phyloP scores from a whole-genome alignment of 2,113 vertebrate species.

The Typhlomys cinereus region DNA sequence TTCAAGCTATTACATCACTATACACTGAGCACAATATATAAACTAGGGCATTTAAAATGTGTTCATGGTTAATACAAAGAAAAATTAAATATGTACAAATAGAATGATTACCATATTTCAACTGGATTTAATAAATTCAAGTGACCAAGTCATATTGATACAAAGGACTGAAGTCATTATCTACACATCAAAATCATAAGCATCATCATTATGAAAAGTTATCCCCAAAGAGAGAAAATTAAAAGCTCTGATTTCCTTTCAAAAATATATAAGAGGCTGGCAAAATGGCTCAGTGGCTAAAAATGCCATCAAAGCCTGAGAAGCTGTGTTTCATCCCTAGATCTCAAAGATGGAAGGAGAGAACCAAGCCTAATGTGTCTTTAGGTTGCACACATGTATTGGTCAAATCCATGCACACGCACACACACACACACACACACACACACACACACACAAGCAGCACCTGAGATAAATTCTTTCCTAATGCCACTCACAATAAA shows the following conservation, averaged over 20 bases:
- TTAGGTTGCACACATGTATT: too few species aligned
- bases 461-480: neutral
- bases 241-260: neutral
- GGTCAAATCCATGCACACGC: too few species aligned
- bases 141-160: neutral
- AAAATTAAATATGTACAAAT: neutral
- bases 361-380: too few species aligned
- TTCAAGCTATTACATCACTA: neutral
- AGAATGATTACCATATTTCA: neutral
- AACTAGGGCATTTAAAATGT: neutral
- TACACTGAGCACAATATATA: neutral
- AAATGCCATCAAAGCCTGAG: too few species aligned
- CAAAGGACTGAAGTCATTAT: neutral
- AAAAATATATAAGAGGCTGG: neutral
- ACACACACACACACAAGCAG: too few species aligned
- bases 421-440: too few species aligned
- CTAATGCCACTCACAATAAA: too few species aligned
- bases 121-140: neutral
- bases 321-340: too few species aligned
- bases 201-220: neutral
- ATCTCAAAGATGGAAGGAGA: too few species aligned
- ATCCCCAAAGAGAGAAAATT: neutral
- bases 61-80: neutral
- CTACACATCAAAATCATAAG: fast-evolving
- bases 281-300: too few species aligned